Percentiles rank a stretch among this genome's conserved stretches.
These are phyloP conservation scores for Platygyra sinensis DNA, from an alignment of 64 coral and sea anemone genomes.

Conservation along the genomic window DNA sequence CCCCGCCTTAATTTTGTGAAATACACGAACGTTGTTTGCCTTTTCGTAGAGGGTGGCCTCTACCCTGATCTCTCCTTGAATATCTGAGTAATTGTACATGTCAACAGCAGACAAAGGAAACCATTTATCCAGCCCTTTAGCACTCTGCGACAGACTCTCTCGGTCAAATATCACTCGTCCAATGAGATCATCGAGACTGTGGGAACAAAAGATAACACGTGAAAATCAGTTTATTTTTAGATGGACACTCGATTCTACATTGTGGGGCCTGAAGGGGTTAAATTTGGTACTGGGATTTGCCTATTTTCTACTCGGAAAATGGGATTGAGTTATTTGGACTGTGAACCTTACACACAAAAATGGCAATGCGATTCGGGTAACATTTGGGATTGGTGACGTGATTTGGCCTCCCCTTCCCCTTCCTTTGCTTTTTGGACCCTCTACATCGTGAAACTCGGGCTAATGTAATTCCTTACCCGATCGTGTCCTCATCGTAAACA, in stretches of 20 bases:
- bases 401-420: too few relatives aligned
- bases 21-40: slow-evolving; percentile 32
- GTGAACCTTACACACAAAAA: too few relatives aligned
- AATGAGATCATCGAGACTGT: slow-evolving; percentile 83
- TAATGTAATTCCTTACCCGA: slow-evolving; percentile 48
- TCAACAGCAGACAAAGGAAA: slow-evolving; percentile 65
- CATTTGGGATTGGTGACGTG: too few relatives aligned
- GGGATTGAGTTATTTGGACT: too few relatives aligned
- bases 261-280: too few relatives aligned
- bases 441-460: neutral
- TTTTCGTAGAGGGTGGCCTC: slow-evolving; percentile 67
- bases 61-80: slow-evolving; percentile 69
- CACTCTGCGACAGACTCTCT: slow-evolving; percentile 55
- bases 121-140: slow-evolving; percentile 82
- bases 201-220: neutral
- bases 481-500: slow-evolving; percentile 88
- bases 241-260: neutral
- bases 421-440: too few relatives aligned
- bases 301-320: too few relatives aligned
- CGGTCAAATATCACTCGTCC: slow-evolving; percentile 87
- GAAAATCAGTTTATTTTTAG: neutral
- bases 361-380: too few relatives aligned
- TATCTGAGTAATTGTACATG: slow-evolving; percentile 63
- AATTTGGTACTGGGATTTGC: too few relatives aligned
- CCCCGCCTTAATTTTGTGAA: too few relatives aligned